A percentile compares a stretch with the other conserved stretches of the same genome.
These are phyloP conservation scores for Picus viridis DNA, from an alignment of 2,797 vertebrate genomes.

Conservation along the genomic window DNA sequence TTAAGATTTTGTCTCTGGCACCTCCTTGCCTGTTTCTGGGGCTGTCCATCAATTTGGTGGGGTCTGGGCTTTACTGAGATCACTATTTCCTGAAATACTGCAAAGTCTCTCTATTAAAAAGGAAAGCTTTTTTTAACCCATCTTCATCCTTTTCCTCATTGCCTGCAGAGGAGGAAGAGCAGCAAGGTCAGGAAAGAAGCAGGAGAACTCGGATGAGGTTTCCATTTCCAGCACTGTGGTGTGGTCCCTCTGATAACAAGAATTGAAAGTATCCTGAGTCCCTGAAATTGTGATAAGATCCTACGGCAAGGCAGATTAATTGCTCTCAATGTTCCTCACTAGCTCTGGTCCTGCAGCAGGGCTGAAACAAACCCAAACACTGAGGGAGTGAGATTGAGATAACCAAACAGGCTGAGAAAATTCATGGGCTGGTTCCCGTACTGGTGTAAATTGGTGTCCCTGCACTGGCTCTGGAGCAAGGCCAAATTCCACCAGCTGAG, in stretches of 20 bases:
- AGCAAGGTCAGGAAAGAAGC: background rate
- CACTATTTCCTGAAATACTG: conserved; percentile 3
- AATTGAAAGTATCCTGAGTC: background rate
- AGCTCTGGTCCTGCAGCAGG: background rate
- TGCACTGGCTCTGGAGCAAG: background rate
- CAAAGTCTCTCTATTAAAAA: background rate
- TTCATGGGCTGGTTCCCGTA: background rate
- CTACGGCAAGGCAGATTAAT: background rate
- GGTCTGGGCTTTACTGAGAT: conserved; percentile 10
- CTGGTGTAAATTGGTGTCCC: background rate
- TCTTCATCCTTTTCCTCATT: background rate
- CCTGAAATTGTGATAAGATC: background rate
- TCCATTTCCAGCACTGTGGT: background rate
- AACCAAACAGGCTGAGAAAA: background rate
- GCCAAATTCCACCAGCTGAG: conserved; percentile 37
- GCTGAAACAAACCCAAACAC: background rate
- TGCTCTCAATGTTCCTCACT: fast-evolving
- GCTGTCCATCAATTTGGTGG: conserved; percentile 39
- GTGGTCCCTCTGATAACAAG: background rate
- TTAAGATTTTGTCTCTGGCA: conserved; percentile 48
- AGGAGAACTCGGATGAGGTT: background rate
- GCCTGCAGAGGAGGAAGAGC: background rate
- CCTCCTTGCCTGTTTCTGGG: conserved; percentile 25
- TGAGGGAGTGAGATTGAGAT: background rate
- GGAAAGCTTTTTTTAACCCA: background rate